Evolutionary conservation across 2,113 vertebrate species (phyloP), one percentile per base, ranked within the genome.

Genomic region (Maccullochella peelii): DNA sequence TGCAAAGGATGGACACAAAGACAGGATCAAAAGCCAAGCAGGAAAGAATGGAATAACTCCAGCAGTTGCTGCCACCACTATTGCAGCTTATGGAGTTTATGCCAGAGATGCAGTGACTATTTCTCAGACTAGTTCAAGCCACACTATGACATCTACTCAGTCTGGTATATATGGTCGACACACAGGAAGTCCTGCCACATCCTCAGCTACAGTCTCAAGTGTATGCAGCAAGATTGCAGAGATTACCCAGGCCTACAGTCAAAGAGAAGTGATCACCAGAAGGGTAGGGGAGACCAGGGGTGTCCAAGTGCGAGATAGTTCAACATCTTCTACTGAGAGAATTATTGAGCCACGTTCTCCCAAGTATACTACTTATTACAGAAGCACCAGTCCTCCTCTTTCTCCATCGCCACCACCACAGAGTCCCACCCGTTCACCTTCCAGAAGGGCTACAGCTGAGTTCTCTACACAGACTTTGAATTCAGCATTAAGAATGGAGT

Each of bases 381-480:
- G 96, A 80, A 96, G 96, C 81, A 95, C 97, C 54, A 99, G 97
- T 86, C 97, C 98, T 57, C 97, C 97, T 0, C 95, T 98, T 73
- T 99, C 98, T 1, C 98, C 98, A 14, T 94, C 94, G 15, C 97
- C 97, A 70, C 97, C 97, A 63, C 95, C 96, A 0, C 96, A 98
- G 86, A 98, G 97, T 88, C 97, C 97, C 25, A 95, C 94, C 0
- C 95, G 75, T 83, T 95, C 95, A n/a, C 91, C 93, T n/a, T 94
- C 95, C 50, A 96, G 94, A 88, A 94, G 94, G 77, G 89, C 93
- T 61, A 99, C 97, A 0, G 96, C 95, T 3, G 98, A 99, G 87
- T 97, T 98, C 91, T 99, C 98, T 54, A 97, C 97, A 0, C 98
- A 99, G 90, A 98, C 97, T 0, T 96, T 97, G 65, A 97, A 91